A percentile compares a stretch with the other conserved stretches of the same genome.
These are phyloP conservation scores for Melanogrammus aeglefinus DNA, from an alignment of 2,797 vertebrate genomes.

Conservation along the genomic window DNA sequence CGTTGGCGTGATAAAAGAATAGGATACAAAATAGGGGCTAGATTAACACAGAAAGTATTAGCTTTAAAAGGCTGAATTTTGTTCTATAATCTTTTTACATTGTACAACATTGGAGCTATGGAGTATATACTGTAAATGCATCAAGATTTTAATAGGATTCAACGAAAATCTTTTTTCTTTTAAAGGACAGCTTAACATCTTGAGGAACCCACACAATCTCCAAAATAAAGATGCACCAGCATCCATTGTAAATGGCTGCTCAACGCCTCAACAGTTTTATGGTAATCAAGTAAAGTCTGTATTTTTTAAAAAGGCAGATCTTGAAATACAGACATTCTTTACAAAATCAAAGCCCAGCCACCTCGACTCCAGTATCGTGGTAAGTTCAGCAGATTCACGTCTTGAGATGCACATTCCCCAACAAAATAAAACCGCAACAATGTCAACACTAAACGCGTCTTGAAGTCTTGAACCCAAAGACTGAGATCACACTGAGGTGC, in stretches of 20 bases:
- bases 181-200: constrained; percentile 1
- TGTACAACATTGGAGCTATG: not conserved
- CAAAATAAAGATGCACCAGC: not conserved
- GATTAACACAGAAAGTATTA: not conserved
- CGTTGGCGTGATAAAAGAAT: not conserved
- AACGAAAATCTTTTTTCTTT: not conserved
- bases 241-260: not conserved
- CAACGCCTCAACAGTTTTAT: not conserved
- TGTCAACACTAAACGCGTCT: not conserved
- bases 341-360: not conserved
- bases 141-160: not conserved
- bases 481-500: not conserved
- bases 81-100: not conserved
- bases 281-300: not conserved
- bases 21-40: not conserved
- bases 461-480: not conserved
- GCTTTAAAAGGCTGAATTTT: not conserved
- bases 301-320: not conserved
- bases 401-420: no score
- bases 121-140: not conserved
- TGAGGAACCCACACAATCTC: not conserved
- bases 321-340: not conserved
- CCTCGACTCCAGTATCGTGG: not conserved
- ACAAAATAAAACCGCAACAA: no score
- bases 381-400: no score